phyloP scores from a whole-genome alignment of 2,888 invertebrate species.

The Cordylochernes scorpioides region DNA sequence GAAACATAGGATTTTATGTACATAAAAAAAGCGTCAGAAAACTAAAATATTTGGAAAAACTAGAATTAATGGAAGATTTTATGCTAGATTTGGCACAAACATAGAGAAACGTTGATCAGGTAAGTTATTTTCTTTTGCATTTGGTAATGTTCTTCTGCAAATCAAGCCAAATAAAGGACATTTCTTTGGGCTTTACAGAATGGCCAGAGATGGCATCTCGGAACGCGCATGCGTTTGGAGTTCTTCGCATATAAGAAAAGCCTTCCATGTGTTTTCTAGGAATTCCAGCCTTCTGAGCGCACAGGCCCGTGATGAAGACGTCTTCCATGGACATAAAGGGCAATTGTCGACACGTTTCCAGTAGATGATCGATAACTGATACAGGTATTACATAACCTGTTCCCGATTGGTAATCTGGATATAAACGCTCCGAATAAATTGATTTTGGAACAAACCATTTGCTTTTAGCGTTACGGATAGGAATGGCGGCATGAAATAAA shows the following conservation, averaged over 20 bases:
- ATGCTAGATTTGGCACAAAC: too few species aligned
- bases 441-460: conserved; percentile 63
- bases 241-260: conserved; percentile 5
- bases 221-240: conserved; percentile 8
- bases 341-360: conserved; percentile 32
- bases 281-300: conserved; percentile 4
- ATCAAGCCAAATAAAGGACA: conserved; percentile 10
- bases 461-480: conserved; percentile 39
- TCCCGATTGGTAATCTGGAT: conserved; percentile 55
- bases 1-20: too few species aligned
- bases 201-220: conserved; percentile 9
- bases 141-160: conserved; percentile 5
- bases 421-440: conserved; percentile 40
- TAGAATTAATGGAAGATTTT: too few species aligned
- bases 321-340: conserved; percentile 10
- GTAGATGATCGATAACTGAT: conserved; percentile 36
- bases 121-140: too few species aligned
- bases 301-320: conserved; percentile 9
- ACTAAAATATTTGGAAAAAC: too few species aligned
- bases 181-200: conserved; percentile 7
- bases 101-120: too few species aligned
- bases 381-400: conserved; percentile 50
- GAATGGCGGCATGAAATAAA: conserved; percentile 47
- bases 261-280: conserved; percentile 5
- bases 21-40: too few species aligned